Conservation (phyloP, 2,888 invertebrate species). For the Brachylomia viminalis region DNA sequence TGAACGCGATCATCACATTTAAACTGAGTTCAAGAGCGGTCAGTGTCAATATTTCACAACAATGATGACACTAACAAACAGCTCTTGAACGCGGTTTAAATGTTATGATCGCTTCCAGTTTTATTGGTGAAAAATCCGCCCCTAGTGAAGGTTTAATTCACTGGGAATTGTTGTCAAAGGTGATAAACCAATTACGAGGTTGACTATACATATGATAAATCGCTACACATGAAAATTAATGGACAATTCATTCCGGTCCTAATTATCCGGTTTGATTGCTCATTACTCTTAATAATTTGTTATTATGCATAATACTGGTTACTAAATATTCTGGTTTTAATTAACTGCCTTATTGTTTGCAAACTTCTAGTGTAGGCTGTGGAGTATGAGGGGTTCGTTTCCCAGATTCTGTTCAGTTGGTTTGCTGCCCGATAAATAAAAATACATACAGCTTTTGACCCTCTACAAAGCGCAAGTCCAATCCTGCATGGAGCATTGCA, state of each 20-base stretch:
- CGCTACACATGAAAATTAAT: slow-evolving; percentile 42
- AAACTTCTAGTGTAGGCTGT: neutral
- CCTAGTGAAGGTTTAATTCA: neutral
- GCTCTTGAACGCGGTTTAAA: no score
- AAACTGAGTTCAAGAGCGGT: no score
- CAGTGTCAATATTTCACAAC: no score
- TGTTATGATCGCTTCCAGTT: no score
- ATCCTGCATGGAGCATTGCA: no score
- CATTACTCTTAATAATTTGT: slow-evolving; percentile 38
- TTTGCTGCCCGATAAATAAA: neutral
- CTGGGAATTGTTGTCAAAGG: neutral
- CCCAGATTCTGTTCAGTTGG: neutral
- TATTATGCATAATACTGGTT: slow-evolving; percentile 9
- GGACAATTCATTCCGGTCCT: slow-evolving; percentile 7
- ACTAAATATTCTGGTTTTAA: slow-evolving; percentile 14
- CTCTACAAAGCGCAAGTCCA: no score
- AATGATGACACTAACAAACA: no score
- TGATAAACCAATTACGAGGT: neutral
- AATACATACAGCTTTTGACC: no score
- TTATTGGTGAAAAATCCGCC: no score
- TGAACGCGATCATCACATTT: no score
- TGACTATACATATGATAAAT: neutral
- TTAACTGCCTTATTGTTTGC: slow-evolving; percentile 19
- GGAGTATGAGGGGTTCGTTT: neutral
- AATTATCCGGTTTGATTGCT: slow-evolving; percentile 57